Base-by-base conservation (phyloP, 1,140 invertebrate species). In the Drosophila saltans region DNA sequence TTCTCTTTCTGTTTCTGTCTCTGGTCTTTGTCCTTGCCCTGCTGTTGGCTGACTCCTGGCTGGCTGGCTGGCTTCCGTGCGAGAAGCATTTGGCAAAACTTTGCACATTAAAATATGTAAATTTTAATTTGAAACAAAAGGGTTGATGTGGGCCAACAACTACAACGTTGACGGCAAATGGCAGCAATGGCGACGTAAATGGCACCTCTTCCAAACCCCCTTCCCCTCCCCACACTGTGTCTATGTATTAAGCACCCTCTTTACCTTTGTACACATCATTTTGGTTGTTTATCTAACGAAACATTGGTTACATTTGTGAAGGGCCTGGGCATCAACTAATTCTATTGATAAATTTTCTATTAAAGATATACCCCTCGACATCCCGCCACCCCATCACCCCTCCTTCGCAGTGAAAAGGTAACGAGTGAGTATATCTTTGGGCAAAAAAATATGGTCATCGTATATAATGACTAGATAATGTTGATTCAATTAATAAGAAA, bases 51-150 rank as follows among this genome's bases (percentile, higher is more conserved):
- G 45, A 1, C 70, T 62, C 63, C 56, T 30, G 28, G 36, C 36
- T 48, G 45, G 33, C 70, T 62, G 77, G 60, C 30, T 66, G 43
- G 62, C 68, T 66, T 57, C 63, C 56, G 72, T 69, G 59, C 52
- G 36, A 69, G 66, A 45, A 56, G 10, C 48, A 68, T 69, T 72
- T 40, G 48, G 66, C 75, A 79, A 80, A 90, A 90, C 81, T 90
- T 90, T 90, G 86, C 86, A 85, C 85, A 90, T 90, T 90, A 90
- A 90, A 90, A 81, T 90, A 90, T 89, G 85, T 90, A 90, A 90
- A 90, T 90, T 90, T 88, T 88, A 89, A 88, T 88, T 88, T 88
- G 84, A 89, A 88, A 89, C 84, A 89, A 88, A 88, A 88, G 84
- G 85, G 85, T 90, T 90, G 85, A 90, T 81, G 86, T 90, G 69